Evolutionary conservation across 2,113 vertebrate species (phyloP).

Genomic region (Eclectus roratus): DNA sequence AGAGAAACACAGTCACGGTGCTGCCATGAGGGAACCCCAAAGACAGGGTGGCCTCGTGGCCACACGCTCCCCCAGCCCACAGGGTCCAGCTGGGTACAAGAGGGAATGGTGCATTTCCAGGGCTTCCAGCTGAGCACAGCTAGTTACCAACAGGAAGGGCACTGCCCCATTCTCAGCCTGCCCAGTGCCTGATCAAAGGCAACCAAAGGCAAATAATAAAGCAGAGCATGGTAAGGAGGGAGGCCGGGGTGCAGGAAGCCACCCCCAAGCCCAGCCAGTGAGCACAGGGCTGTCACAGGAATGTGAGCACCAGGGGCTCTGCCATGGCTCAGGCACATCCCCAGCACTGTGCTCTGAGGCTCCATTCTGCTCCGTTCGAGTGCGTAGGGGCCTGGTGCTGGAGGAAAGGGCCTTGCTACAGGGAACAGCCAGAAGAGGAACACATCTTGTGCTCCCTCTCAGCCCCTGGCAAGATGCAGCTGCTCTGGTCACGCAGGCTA

Average conservation of each 20-base stretch:
- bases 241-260: neutral
- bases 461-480: neutral
- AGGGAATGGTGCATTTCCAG: neutral
- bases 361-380: fast-evolving
- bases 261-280: neutral
- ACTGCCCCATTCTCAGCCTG: neutral
- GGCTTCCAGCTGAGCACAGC: neutral
- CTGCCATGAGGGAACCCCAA: fast-evolving
- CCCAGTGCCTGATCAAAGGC: neutral
- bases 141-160: fast-evolving
- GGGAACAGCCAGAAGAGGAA: neutral
- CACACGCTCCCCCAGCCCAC: fast-evolving
- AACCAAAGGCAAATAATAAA: neutral
- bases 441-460: neutral
- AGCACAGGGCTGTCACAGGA: neutral
- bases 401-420: neutral
- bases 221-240: neutral
- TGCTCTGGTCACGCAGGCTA: fast-evolving
- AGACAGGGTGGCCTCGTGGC: fast-evolving
- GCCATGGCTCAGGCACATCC: neutral
- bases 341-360: neutral
- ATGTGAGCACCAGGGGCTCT: neutral
- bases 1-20: neutral
- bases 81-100: neutral
- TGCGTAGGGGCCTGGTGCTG: neutral